Conservation (phyloP, 2,797 vertebrate genomes). For the Lerista edwardsae region DNA sequence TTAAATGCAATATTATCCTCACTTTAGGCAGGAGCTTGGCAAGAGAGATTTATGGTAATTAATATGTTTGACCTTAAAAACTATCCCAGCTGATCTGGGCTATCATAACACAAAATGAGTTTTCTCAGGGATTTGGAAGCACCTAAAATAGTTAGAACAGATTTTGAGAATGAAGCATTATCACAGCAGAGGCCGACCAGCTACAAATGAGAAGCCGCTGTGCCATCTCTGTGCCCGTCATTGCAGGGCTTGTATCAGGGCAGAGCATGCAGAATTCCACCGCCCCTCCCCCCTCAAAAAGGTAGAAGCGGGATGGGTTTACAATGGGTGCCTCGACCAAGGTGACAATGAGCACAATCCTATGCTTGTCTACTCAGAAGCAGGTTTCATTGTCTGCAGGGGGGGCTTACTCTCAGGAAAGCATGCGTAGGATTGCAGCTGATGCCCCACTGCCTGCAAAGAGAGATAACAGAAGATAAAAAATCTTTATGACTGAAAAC, state of each 20-base stretch:
- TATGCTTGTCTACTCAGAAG: no score
- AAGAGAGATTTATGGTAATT: constrained; percentile 44
- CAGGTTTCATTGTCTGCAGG: no score
- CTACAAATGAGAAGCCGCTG: background rate
- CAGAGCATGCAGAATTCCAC: no score
- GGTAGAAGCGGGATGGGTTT: background rate
- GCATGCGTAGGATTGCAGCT: no score
- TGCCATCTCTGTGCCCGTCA: no score
- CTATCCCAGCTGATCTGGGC: background rate
- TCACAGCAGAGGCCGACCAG: background rate
- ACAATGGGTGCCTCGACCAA: background rate
- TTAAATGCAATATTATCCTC: constrained; percentile 43
- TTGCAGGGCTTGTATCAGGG: no score
- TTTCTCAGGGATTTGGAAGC: background rate
- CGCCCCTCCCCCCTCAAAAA: no score
- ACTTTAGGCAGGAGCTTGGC: constrained; percentile 35
- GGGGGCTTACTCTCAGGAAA: no score
- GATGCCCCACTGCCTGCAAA: background rate
- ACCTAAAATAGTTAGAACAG: constrained; percentile 21
- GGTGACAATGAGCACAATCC: no score
- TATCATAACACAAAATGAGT: constrained; percentile 31
- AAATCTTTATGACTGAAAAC: background rate
- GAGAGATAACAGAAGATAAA: background rate
- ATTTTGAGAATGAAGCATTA: background rate
- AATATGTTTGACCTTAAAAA: constrained; percentile 53